Evolutionary conservation across 1,140 invertebrate genomes (phyloP).

Genomic region (Bombyx mandarina): DNA sequence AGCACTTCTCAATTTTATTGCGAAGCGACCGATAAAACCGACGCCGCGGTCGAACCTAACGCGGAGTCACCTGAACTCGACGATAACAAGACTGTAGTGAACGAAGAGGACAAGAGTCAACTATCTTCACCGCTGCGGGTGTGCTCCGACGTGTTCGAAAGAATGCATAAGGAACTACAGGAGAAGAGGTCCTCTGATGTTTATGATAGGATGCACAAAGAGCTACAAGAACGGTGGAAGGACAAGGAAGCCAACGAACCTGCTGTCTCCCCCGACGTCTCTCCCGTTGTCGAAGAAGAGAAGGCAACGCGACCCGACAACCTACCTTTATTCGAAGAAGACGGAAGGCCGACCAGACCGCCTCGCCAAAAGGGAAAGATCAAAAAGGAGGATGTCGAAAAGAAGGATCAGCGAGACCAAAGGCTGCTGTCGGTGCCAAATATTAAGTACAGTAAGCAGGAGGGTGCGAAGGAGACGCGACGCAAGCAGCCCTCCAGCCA

Average conservation of each 20-base stretch:
- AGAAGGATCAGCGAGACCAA: constrained; percentile 68
- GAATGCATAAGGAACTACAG: constrained; percentile 48
- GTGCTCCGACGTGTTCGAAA: constrained; percentile 45
- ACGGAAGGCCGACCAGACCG: constrained; percentile 73
- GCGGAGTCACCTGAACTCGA: constrained; percentile 31
- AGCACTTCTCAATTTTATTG: constrained; percentile 66
- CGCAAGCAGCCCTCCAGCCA: constrained; percentile 51
- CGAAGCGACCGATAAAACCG: constrained; percentile 44
- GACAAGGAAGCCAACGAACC: constrained; percentile 30
- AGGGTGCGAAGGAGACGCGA: constrained; percentile 47
- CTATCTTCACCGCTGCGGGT: constrained; percentile 35
- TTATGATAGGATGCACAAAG: constrained; percentile 60
- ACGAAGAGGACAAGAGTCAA: constrained; percentile 23
- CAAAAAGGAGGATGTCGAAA: constrained; percentile 67
- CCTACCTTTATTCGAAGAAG: constrained; percentile 75
- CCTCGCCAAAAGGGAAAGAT: constrained; percentile 74
- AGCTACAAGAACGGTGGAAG: constrained; percentile 53
- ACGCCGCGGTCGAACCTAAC: constrained; percentile 17
- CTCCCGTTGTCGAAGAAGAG: constrained; percentile 43
- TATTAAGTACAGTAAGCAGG: constrained; percentile 76
- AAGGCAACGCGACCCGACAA: constrained; percentile 72
- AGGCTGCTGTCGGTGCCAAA: constrained; percentile 83
- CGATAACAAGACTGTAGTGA: constrained; percentile 22
- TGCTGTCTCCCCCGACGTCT: constrained; percentile 25
- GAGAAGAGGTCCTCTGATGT: constrained; percentile 40